These are phyloP conservation scores for Perognathus longimembris DNA, from an alignment of 2,113 vertebrate species.

Conservation along the genomic window DNA sequence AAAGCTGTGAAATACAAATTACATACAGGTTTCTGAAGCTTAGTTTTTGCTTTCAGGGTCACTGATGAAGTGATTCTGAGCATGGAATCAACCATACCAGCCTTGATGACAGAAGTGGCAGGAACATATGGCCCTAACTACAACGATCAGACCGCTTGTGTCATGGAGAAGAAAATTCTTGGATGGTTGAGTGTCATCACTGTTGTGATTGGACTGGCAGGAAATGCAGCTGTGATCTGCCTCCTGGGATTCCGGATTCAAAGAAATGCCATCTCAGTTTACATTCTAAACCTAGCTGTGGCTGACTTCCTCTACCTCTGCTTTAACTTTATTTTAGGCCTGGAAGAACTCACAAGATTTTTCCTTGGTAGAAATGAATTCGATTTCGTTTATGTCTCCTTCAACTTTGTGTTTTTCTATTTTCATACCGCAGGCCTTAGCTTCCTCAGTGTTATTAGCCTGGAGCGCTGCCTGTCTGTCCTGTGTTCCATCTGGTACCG, in stretches of 20 bases:
- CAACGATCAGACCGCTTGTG: accelerated
- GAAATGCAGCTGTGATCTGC: background rate
- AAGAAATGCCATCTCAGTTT: background rate
- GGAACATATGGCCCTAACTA: background rate
- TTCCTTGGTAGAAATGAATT: background rate
- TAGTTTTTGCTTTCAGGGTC: background rate
- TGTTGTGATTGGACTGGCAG: background rate
- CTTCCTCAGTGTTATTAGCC: constrained; percentile 58
- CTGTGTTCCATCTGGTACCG: constrained; percentile 51
- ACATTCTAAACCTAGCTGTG: background rate
- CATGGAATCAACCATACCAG: background rate
- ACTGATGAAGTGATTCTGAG: background rate
- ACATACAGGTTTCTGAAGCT: background rate
- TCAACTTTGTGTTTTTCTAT: background rate
- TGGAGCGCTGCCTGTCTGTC: background rate
- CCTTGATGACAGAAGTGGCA: no score
- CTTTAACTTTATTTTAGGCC: background rate
- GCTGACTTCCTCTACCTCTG: constrained; percentile 33
- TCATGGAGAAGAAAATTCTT: background rate
- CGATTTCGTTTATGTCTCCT: background rate
- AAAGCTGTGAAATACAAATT: background rate
- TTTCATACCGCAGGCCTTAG: background rate
- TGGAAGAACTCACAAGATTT: no score
- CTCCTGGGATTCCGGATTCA: background rate
- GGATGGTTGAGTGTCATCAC: background rate